A percentile compares a stretch with the other conserved stretches of the same genome.
These are phyloP conservation scores for Coryphaenoides rupestris DNA, from an alignment of 2,113 vertebrate species.

Conservation along the genomic window DNA sequence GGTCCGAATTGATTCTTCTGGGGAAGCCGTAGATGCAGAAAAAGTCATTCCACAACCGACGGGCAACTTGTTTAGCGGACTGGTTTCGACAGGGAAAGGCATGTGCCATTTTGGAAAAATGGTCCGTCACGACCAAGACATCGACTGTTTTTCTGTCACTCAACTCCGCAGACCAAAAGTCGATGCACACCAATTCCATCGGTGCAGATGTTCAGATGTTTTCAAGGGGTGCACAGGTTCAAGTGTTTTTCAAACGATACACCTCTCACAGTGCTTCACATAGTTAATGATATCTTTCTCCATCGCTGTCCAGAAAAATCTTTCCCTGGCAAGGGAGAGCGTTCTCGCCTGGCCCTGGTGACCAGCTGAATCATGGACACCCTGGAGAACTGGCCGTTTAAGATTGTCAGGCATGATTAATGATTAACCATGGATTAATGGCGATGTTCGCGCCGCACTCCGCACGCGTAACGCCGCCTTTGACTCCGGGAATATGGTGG, in stretches of 20 bases:
- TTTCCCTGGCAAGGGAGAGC: slow-evolving; percentile 21
- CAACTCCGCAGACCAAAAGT: slow-evolving; percentile 19
- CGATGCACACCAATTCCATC: slow-evolving; percentile 19
- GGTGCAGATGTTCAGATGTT: slow-evolving; percentile 8
- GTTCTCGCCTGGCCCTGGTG: slow-evolving; percentile 17
- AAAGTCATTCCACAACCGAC: not conserved
- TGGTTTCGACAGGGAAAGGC: not conserved
- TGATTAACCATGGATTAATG: too few relatives aligned
- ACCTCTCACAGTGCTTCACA: slow-evolving; percentile 13
- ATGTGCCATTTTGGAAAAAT: slow-evolving; percentile 10
- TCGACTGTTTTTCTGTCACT: slow-evolving; percentile 5
- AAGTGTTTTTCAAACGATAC: slow-evolving; percentile 22
- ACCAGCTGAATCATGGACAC: not conserved
- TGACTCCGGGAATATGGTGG: too few relatives aligned
- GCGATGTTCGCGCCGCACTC: too few relatives aligned
- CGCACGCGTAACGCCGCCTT: too few relatives aligned
- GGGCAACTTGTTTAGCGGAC: slow-evolving; percentile 2
- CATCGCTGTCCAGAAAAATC: slow-evolving; percentile 29
- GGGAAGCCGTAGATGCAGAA: slow-evolving; percentile 25
- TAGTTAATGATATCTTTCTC: slow-evolving; percentile 16
- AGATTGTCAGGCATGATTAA: slow-evolving; percentile 2
- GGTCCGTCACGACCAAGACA: slow-evolving; percentile 20
- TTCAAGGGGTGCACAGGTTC: slow-evolving; percentile 17
- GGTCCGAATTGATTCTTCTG: slow-evolving; percentile 20
- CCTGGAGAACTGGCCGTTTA: not conserved